Evolutionary conservation across 2,888 invertebrate genomes (phyloP).

Genomic region (Cosmia trapezina): DNA sequence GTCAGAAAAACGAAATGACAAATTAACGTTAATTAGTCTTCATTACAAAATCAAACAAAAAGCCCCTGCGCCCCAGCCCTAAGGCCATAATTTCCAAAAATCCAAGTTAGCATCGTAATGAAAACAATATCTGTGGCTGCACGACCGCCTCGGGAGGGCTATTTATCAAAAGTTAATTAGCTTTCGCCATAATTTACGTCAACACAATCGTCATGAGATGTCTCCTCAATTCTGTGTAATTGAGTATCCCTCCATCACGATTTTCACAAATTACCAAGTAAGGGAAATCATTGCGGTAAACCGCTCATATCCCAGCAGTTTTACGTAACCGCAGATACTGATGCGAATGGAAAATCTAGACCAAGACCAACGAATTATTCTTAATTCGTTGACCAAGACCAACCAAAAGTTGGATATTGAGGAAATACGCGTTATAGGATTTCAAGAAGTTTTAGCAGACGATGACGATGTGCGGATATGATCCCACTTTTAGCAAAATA

Average conservation of each 20-base stretch:
- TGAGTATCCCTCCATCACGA: conserved; percentile 53
- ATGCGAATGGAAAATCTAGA: conserved; percentile 57
- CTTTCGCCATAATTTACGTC: conserved; percentile 65
- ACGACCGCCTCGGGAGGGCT: conserved; percentile 49
- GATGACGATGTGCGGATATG: no score
- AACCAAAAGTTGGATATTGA: conserved; percentile 12
- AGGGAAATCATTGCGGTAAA: conserved; percentile 71
- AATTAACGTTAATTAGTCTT: conserved; percentile 4
- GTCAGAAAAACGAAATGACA: not conserved
- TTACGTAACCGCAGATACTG: conserved; percentile 70
- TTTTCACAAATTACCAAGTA: conserved; percentile 50
- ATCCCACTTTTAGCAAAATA: no score
- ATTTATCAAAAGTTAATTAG: conserved; percentile 64
- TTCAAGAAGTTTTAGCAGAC: not conserved
- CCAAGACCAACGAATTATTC: conserved; percentile 10
- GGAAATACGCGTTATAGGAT: not conserved
- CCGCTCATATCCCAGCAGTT: conserved; percentile 65
- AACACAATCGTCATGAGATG: conserved; percentile 52
- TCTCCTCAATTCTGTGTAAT: conserved; percentile 55
- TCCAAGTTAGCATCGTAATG: conserved; percentile 30
- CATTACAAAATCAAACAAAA: conserved; percentile 28
- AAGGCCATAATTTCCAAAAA: conserved; percentile 19
- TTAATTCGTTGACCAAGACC: conserved; percentile 24
- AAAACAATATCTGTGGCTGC: conserved; percentile 47
- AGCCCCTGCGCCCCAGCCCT: not conserved